Conservation (phyloP, 2,113 vertebrate genomes). For the Grantiella picta region DNA sequence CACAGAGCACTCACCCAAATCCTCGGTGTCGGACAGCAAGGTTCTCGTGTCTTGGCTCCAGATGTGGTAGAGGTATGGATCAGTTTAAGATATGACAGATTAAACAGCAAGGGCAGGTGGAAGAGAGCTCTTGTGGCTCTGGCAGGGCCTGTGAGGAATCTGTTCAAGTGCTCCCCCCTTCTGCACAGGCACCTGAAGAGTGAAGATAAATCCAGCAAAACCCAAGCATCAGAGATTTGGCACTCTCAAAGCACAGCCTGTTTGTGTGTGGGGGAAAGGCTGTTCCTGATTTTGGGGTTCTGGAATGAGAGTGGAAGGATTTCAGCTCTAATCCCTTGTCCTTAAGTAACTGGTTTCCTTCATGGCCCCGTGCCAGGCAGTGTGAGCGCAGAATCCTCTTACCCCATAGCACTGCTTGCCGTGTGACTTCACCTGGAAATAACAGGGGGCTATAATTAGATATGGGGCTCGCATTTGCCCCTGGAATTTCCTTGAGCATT, state of each 20-base stretch:
- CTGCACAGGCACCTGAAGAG: background rate
- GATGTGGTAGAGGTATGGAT: background rate
- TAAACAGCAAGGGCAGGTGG: background rate
- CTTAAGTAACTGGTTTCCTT: background rate
- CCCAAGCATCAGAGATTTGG: accelerated
- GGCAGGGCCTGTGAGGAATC: background rate
- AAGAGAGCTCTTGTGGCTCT: background rate
- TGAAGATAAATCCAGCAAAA: background rate
- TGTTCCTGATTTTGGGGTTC: accelerated
- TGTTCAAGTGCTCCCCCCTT: background rate
- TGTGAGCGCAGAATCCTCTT: slow-evolving; percentile 3
- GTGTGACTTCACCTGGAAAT: slow-evolving; percentile 9
- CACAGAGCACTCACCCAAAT: background rate
- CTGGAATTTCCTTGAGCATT: background rate
- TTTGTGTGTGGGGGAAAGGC: accelerated
- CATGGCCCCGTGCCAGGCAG: background rate
- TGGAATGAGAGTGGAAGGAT: background rate
- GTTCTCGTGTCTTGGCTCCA: background rate
- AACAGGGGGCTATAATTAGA: slow-evolving; percentile 5
- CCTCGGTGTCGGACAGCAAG: background rate
- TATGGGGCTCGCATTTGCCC: background rate
- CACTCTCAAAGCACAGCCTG: background rate
- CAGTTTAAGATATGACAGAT: background rate
- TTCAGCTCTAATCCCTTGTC: background rate
- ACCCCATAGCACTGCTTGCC: background rate